A percentile compares a stretch with the other conserved stretches of the same genome.
Evolutionary conservation across 92 coral and sea anemone genomes (phyloP).

Genomic region (Meandrina meandrites): DNA sequence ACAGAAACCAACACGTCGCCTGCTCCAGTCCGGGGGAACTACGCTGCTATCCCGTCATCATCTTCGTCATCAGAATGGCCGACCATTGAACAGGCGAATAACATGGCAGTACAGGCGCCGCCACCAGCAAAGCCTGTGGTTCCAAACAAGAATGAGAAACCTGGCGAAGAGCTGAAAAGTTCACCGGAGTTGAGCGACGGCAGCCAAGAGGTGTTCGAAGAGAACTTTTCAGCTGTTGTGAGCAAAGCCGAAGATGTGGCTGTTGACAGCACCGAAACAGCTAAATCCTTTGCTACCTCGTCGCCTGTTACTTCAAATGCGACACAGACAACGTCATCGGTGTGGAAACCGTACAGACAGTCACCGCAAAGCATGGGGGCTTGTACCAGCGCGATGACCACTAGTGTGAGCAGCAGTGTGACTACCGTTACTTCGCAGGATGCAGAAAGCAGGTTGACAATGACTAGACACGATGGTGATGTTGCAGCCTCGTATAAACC

Average conservation of each 20-base stretch:
- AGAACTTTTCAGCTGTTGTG: conserved; percentile 18
- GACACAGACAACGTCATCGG: conserved; percentile 65
- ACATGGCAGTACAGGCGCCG: conserved; percentile 53
- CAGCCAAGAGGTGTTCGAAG: conserved; percentile 47
- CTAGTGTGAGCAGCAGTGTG: conserved; percentile 53
- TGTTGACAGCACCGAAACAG: not conserved
- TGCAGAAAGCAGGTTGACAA: not conserved
- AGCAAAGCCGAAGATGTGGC: conserved; percentile 22
- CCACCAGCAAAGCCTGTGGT: conserved; percentile 13
- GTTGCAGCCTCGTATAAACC: not conserved
- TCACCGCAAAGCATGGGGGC: conserved; percentile 78
- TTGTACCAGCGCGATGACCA: conserved; percentile 85
- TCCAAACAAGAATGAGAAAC: conserved; percentile 47
- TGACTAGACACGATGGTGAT: conserved; percentile 4
- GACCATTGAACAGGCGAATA: conserved; percentile 92
- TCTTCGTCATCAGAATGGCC: conserved; percentile 94
- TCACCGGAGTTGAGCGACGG: conserved; percentile 54
- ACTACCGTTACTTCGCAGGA: not conserved
- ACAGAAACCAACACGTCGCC: conserved; percentile 58
- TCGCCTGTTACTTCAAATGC: conserved; percentile 46
- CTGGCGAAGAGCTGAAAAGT: conserved; percentile 47
- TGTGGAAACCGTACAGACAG: conserved; percentile 87
- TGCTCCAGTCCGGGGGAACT: conserved; percentile 83
- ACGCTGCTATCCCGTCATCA: conserved; percentile 80
- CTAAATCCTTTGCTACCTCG: conserved; percentile 28